These are phyloP conservation scores for Drosophila limbata DNA, from an alignment of 2,888 invertebrate species.

Conservation along the genomic window DNA sequence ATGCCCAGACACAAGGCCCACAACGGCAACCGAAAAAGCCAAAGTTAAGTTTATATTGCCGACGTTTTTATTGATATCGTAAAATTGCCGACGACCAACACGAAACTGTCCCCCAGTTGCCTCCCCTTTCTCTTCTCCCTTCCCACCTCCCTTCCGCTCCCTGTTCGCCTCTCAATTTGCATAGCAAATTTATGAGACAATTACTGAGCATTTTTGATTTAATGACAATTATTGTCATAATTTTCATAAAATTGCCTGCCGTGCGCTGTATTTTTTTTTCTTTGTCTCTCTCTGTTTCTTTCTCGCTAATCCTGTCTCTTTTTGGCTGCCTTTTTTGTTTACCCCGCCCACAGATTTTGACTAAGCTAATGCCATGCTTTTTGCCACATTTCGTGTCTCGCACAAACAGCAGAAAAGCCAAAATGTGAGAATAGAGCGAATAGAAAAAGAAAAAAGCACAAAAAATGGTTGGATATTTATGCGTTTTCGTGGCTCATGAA, in stretches of 20 bases:
- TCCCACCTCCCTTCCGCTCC: background rate
- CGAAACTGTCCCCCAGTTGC: constrained; percentile 47
- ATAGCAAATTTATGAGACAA: constrained; percentile 82
- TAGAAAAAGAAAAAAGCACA: constrained; percentile 13
- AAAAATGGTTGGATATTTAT: constrained; percentile 71
- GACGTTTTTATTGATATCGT: constrained; percentile 81
- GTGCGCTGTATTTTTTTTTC: constrained; percentile 38
- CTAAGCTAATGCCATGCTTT: constrained; percentile 67
- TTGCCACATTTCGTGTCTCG: constrained; percentile 66
- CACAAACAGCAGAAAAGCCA: constrained; percentile 26
- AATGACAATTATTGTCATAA: constrained; percentile 83
- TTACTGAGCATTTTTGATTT: constrained; percentile 82
- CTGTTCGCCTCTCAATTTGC: constrained; percentile 72
- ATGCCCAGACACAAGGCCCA: constrained; percentile 47
- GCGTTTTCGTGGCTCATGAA: constrained; percentile 79
- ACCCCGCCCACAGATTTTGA: constrained; percentile 29
- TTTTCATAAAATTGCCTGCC: constrained; percentile 79
- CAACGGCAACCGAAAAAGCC: constrained; percentile 51
- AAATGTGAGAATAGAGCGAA: constrained; percentile 20
- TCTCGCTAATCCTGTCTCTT: constrained; percentile 2
- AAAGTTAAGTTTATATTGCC: constrained; percentile 79
- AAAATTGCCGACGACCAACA: constrained; percentile 75
- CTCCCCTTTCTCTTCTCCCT: background rate
- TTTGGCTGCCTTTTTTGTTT: constrained; percentile 7
- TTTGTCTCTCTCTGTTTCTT: background rate